Base-by-base conservation (phyloP, 2,888 invertebrate genomes). In the Brachyopa scutellaris region DNA sequence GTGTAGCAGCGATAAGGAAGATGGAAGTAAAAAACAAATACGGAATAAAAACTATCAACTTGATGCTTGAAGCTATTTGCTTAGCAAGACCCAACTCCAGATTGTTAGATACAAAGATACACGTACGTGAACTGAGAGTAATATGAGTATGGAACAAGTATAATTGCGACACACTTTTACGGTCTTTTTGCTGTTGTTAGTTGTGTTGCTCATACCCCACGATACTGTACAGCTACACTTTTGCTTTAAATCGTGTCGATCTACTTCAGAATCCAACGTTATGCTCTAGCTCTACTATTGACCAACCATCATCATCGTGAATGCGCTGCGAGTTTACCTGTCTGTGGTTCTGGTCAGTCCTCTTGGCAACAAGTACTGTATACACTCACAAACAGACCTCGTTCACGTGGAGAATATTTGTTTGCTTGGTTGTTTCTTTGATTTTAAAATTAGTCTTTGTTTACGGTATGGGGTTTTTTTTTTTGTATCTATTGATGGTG, bases 121-220 rank as follows among this genome's bases (percentile, higher is more conserved):
- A 59, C 47, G 13, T 29, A 40, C 53, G 31, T 66, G 31, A 40
- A 57, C 45, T 59, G 11, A 6, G 21, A 53, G 40, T 53, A 51
- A 66, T 40, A 42, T 15, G 53, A 59, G 33, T 23, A 23, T 23
- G 33, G 40, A 29, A 29, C 21, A 36, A 53, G 23, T 53, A 17
- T 38, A 73, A 64, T 74, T 74, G 73, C 64, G 73, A 66, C 73
- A 74, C 73, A 74, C 73, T 74, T 74, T 66, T 40, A 51, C 49
- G 15, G 57, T 49, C 17, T 67, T 15, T 31, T 33, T n/a, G n/a
- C n/a, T n/a, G n/a, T 11, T 49, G 4, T 6, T 11, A 4, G 4
- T 38, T 26, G 7, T 33, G 38, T 11, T 31, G 23, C 7, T 7
- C 11, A 45, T 38, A 11, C 17, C 33, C 7, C 19, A 11, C 9